Base-by-base conservation (phyloP, 2,113 vertebrate species). In the Pedionomus torquatus region DNA sequence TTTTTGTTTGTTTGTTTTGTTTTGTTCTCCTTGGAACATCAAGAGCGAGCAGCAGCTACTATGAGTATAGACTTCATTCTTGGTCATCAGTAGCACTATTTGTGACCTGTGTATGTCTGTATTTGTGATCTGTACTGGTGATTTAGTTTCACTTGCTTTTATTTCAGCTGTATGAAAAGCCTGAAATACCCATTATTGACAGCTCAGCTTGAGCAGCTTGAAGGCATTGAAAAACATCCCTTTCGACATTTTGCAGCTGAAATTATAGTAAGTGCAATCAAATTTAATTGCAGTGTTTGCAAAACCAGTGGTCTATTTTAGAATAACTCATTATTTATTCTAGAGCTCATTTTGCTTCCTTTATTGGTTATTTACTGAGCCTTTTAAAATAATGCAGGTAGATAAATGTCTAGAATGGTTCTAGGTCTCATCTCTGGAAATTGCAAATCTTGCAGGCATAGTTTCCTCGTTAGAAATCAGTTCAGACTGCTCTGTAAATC, bases 151-250 rank as follows among this genome's bases (percentile, higher is more conserved):
- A 66, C 33, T 28, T 6, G 37, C 86, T 97, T 97, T 92, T 91
- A 74, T 96, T 95, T 64, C 95, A 99, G 99, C 97, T 99, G 99
- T 98, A 98, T 99, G 98, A 98, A 98, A 97, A 98, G 98, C 92
- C 97, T 99, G 94, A 98, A 98, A 80, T 98, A 98, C 88, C 99
- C 99, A 15, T 96, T 99, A 70, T 97, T 99, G 80, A 98, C 98
- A 87, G 99, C 98, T 78, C 98, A 98, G 21, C 98, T 99, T 51
- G 98, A 98, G n/a, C 89, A 96, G 16, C 97, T 98, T 15, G 99
- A 99, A 90, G 98, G 98, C 24, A 89, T 97, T 76, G 98, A 93
- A 91, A 96, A 96, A 83, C 97, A 98, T 97, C 97, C 98, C 17
- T 96, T 99, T 65, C 98, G 98, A 91, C 94, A 63, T 83, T 99